Evolutionary conservation across 1,140 invertebrate genomes (phyloP).

Genomic region (Ceratina japonica): DNA sequence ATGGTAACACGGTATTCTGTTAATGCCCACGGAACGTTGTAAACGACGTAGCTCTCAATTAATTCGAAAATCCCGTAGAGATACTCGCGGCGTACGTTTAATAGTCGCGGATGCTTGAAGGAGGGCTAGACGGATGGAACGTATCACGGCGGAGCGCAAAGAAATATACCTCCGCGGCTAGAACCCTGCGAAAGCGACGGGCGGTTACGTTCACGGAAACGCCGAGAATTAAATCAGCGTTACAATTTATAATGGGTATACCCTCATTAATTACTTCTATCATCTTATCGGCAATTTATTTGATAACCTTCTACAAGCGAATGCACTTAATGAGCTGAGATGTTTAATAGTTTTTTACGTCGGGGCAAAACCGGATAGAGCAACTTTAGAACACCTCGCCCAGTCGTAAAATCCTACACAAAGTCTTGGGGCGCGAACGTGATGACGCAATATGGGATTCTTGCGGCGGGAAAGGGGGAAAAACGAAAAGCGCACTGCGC

Average conservation of each 20-base stretch:
- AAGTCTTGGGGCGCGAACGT: constrained; percentile 40
- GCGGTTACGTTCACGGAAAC: constrained; percentile 16
- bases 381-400: constrained; percentile 42
- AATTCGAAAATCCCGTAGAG: not conserved
- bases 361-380: constrained; percentile 44
- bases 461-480: no score
- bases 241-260: constrained; percentile 38
- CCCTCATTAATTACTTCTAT: constrained; percentile 51
- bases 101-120: not conserved
- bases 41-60: not conserved
- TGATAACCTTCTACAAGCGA: constrained; percentile 55
- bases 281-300: constrained; percentile 57
- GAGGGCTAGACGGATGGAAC: not conserved
- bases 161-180: constrained; percentile 6
- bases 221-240: constrained; percentile 36
- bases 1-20: constrained; percentile 19
- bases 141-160: not conserved
- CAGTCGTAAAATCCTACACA: constrained; percentile 59
- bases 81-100: not conserved
- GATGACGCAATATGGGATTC: constrained; percentile 48
- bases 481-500: not conserved
- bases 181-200: not conserved
- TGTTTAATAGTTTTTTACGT: constrained; percentile 55
- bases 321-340: constrained; percentile 57
- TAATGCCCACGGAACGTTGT: not conserved